These are phyloP conservation scores for Tryphoninae sp. DNA, from an alignment of 2,888 invertebrate genomes.

Conservation along the genomic window DNA sequence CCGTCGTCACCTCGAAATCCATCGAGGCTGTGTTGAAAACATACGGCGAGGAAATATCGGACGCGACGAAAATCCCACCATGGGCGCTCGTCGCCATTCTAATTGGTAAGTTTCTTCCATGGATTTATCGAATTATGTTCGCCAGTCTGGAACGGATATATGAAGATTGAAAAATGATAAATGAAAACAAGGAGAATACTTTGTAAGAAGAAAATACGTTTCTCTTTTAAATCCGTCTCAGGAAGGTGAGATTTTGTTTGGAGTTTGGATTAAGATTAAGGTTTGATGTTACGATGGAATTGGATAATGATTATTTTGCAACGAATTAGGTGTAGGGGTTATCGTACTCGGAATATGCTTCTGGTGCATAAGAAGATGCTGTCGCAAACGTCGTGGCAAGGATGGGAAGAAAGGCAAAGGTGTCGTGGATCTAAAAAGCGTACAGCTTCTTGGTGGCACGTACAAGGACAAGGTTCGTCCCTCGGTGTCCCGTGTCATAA, in stretches of 20 bases:
- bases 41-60: conserved; percentile 85
- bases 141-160: too few relatives aligned
- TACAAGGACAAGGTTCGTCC: conserved; percentile 98
- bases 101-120: conserved; percentile 84
- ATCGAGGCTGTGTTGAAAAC: conserved; percentile 81
- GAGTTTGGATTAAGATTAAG: too few relatives aligned
- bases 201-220: too few relatives aligned
- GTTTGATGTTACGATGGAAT: too few relatives aligned
- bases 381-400: conserved; percentile 95
- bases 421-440: conserved; percentile 96
- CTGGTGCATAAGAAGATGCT: conserved; percentile 96
- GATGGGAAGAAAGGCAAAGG: conserved; percentile 97
- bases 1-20: conserved; percentile 70
- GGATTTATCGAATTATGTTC: too few relatives aligned
- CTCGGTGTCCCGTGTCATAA: conserved; percentile 72
- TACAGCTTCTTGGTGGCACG: conserved; percentile 96
- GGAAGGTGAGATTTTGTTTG: too few relatives aligned
- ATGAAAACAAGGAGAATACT: too few relatives aligned
- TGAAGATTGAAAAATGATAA: too few relatives aligned
- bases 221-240: too few relatives aligned
- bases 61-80: conserved; percentile 90
- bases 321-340: conserved; percentile 86
- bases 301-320: background rate
- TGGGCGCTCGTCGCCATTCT: conserved; percentile 94
- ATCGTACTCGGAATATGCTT: conserved; percentile 93